Evolutionary conservation across 35 echinoderm and acorn worm species (phyloP).

Genomic region (Ophioderma brevispina): DNA sequence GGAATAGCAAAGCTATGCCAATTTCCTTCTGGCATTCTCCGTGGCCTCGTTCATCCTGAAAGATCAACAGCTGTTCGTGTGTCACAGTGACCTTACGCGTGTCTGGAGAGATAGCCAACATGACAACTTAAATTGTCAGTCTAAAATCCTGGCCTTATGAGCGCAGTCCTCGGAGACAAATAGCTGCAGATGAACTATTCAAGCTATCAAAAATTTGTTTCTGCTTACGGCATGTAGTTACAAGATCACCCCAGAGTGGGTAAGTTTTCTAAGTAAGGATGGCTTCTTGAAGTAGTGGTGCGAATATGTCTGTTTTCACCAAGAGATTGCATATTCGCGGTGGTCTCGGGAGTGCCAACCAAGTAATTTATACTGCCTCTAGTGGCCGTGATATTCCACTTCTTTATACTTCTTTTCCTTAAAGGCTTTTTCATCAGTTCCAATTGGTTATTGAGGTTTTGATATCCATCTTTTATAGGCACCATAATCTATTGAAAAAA

Average conservation of each 20-base stretch:
- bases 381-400: background rate
- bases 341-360: background rate
- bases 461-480: background rate
- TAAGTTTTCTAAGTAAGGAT: conserved; percentile 1
- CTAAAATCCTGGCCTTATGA: conserved; percentile 3
- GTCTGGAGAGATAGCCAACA: background rate
- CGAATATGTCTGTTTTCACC: background rate
- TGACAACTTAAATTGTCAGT: background rate
- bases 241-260: background rate
- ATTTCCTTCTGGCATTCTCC: background rate
- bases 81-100: conserved; percentile 2
- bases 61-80: background rate
- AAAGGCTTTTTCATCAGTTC: background rate
- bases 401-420: background rate
- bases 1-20: conserved; percentile 3
- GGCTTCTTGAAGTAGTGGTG: background rate
- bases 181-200: conserved; percentile 3
- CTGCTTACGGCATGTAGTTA: background rate
- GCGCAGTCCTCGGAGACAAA: background rate
- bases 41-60: background rate
- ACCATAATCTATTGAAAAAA: background rate
- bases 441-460: background rate
- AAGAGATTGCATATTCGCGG: background rate
- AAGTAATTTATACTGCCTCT: conserved; percentile 6
- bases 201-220: background rate